A percentile compares a stretch with the other conserved stretches of the same genome.
phyloP scores from a whole-genome alignment of 2,888 invertebrate species.

The Microctonus brassicae region DNA sequence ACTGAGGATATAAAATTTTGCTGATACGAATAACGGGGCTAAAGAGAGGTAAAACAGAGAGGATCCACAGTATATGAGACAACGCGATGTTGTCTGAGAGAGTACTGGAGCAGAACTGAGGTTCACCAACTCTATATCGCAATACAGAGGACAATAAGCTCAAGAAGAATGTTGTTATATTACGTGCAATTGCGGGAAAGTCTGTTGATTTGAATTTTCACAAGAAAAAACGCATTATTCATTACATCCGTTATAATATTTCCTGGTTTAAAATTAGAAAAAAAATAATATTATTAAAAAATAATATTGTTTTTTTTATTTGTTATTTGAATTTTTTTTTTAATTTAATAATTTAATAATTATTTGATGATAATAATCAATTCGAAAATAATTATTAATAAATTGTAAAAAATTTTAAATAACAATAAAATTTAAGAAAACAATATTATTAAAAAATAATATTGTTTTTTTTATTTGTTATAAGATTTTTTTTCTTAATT shows the following conservation, averaged over 20 bases:
- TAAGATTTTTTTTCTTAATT: no score
- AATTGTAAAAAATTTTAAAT: no score
- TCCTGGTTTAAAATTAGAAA: no score
- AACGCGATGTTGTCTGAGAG: slow-evolving; percentile 56
- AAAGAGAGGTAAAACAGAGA: slow-evolving; percentile 22
- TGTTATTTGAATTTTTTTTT: no score
- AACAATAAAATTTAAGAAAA: no score
- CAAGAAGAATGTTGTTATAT: slow-evolving; percentile 20
- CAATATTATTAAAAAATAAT: no score
- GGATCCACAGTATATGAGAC: slow-evolving; percentile 27
- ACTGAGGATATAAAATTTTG: background rate
- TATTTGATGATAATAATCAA: no score
- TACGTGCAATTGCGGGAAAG: slow-evolving; percentile 4
- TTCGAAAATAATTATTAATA: no score
- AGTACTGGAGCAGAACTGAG: slow-evolving; percentile 64
- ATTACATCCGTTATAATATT: background rate
- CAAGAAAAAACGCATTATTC: background rate
- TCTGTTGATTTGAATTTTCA: background rate
- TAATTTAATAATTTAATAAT: no score
- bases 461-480: no score
- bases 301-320: no score
- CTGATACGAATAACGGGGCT: slow-evolving; percentile 45
- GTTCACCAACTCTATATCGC: slow-evolving; percentile 51
- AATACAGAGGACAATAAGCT: slow-evolving; percentile 49
- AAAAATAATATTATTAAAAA: no score